Evolutionary conservation across 2,113 vertebrate species (phyloP).

Genomic region (Tachysurus fulvidraco): DNA sequence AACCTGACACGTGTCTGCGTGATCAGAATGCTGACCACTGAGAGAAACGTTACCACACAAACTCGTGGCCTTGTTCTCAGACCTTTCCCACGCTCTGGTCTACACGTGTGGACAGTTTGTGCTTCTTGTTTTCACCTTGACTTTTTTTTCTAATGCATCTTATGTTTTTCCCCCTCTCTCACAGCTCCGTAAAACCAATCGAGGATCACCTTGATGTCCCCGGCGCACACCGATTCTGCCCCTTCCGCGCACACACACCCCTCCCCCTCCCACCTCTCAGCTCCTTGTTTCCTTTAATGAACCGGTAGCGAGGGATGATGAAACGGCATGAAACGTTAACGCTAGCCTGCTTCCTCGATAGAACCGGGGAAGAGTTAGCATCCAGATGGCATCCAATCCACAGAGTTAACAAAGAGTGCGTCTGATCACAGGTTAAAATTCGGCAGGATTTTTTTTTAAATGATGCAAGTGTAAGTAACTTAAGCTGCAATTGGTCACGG

Average conservation of each 20-base stretch:
- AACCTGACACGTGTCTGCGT: slow-evolving; percentile 49
- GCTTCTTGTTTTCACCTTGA: neutral
- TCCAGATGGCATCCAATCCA: slow-evolving; percentile 68
- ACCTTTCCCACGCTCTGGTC: neutral
- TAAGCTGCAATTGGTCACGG: slow-evolving; percentile 57
- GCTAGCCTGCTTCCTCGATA: neutral
- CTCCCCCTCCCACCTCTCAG: neutral
- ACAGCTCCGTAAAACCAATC: neutral
- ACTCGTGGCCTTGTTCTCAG: neutral
- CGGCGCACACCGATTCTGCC: neutral
- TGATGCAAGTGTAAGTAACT: slow-evolving; percentile 79
- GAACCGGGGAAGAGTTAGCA: slow-evolving; percentile 58
- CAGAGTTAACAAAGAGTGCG: slow-evolving; percentile 66
- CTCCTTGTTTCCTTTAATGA: slow-evolving; percentile 50
- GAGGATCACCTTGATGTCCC: slow-evolving; percentile 38
- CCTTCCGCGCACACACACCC: too few species aligned
- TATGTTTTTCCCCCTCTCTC: neutral
- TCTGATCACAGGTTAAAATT: slow-evolving; percentile 74
- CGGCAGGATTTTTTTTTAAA: slow-evolving; percentile 58
- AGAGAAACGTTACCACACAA: neutral
- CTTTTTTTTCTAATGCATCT: neutral
- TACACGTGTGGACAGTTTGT: neutral
- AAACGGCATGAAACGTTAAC: slow-evolving; percentile 68
- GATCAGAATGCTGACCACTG: slow-evolving; percentile 39
- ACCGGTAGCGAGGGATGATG: slow-evolving; percentile 66